Evolutionary conservation across 2,888 invertebrate species (phyloP), one percentile per base, ranked within the genome.

Genomic region (Parnassius apollo): DNA sequence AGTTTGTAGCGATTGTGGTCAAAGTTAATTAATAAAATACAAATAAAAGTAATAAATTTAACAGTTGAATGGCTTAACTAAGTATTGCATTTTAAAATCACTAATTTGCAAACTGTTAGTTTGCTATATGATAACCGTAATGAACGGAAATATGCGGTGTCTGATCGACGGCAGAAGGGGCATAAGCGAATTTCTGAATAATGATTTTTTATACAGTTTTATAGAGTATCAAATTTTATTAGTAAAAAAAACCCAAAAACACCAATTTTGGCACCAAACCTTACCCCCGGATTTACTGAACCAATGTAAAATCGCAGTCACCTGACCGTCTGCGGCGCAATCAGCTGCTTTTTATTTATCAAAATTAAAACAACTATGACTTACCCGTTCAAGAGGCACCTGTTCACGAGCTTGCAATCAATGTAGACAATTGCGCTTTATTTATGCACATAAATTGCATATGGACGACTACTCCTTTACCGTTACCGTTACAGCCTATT

Each of bases 101-200:
- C 42, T 25, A 25, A 2, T 25, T 25, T 11, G 52, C 56, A 46
- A 63, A 63, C 59, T 63, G 48, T 56, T 63, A 56, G 18, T 22
- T 63, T n/a, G 35, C 62, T 63, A 59, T 59, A 59, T 49, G 51
- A 2, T 48, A 59, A 56, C 10, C 51, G 50, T 48, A 63, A 59
- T 63, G 56, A 59, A 56, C 59, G 59, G 63, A 63, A 63, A 52
- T 59, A 46, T 63, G 62, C 55, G 62, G 62, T 63, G 59, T 56
- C 42, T 56, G 9, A 56, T 42, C 56, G 56, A 55, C 59, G 59
- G 52, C 63, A 56, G 42, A 59, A 63, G 56, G 42, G 42, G 59
- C 51, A 63, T 51, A 45, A 35, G 52, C 42, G 45, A 56, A 42
- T 51, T 52, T 50, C 52, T 52, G 53, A 25, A 25, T 25, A 25